phyloP scores from a whole-genome alignment of 2,113 vertebrate species.

The Jaculus jaculus region DNA sequence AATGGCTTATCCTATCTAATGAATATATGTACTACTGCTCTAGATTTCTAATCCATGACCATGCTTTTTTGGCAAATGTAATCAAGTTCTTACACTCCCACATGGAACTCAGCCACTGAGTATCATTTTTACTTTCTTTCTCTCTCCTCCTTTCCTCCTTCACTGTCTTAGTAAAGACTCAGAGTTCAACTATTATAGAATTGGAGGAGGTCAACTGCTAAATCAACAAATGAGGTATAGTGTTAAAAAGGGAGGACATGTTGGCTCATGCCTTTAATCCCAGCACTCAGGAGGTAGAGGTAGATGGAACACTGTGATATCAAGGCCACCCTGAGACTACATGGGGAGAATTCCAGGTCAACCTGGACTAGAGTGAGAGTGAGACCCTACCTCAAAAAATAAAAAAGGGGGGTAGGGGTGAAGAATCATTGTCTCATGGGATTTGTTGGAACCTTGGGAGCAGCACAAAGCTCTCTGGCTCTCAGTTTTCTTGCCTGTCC shows the following conservation, averaged over 20 bases:
- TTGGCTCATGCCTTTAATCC: too few relatives aligned
- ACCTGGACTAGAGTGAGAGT: too few relatives aligned
- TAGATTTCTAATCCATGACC: slow-evolving; percentile 32
- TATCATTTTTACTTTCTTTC: not conserved
- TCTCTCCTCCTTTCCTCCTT: too few relatives aligned
- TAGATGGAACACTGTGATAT: too few relatives aligned
- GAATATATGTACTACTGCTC: not conserved
- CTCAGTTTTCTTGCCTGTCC: slow-evolving; percentile 32
- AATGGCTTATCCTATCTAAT: not conserved
- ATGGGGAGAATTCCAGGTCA: too few relatives aligned
- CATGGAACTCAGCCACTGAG: not conserved
- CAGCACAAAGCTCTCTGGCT: not conserved
- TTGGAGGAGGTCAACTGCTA: not conserved
- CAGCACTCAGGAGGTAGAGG: too few relatives aligned
- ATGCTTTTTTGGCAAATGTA: slow-evolving; percentile 17
- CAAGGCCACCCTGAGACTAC: too few relatives aligned
- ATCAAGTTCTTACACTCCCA: slow-evolving; percentile 12
- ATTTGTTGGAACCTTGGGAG: not conserved
- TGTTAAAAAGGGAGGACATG: too few relatives aligned
- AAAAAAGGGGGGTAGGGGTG: too few relatives aligned
- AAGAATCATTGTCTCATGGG: not conserved
- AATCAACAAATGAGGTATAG: too few relatives aligned
- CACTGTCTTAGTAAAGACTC: not conserved
- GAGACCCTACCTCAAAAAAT: too few relatives aligned
- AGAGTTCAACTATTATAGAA: not conserved